Conservation (phyloP, 2,113 vertebrate species). For the Agapornis roseicollis region DNA sequence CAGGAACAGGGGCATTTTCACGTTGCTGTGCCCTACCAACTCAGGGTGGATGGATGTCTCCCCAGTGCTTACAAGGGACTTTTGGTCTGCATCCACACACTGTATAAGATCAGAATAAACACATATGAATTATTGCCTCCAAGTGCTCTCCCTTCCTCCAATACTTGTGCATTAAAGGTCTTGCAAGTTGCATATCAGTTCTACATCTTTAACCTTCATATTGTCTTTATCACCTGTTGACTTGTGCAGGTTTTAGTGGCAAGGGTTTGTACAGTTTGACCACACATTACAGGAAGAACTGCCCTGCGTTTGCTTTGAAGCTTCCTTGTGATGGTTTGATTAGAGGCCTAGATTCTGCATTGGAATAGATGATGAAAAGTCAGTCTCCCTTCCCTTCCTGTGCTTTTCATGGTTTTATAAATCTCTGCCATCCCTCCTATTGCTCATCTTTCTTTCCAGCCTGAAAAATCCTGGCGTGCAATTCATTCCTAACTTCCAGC, state of each 20-base stretch:
- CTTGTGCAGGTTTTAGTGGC: neutral
- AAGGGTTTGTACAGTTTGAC: neutral
- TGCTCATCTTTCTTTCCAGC: neutral
- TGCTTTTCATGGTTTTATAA: neutral
- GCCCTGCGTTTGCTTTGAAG: neutral
- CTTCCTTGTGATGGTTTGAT: neutral
- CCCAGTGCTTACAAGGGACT: neutral
- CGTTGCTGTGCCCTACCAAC: neutral
- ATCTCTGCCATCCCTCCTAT: neutral
- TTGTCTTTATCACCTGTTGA: neutral
- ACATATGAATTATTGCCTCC: neutral
- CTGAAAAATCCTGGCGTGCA: neutral
- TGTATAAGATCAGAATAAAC: neutral
- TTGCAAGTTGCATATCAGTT: neutral
- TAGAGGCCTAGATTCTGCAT: neutral
- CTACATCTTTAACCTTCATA: neutral
- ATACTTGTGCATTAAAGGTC: neutral
- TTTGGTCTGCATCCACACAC: neutral
- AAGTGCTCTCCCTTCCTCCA: neutral
- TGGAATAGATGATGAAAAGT: neutral
- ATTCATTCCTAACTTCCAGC: neutral
- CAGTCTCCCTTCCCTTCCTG: neutral
- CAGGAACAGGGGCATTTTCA: neutral
- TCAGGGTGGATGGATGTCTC: neutral
- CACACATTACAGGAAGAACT: rapidly evolving